phyloP scores from a whole-genome alignment of 2,888 invertebrate genomes.

The Hermaeophaga mercurialis region DNA sequence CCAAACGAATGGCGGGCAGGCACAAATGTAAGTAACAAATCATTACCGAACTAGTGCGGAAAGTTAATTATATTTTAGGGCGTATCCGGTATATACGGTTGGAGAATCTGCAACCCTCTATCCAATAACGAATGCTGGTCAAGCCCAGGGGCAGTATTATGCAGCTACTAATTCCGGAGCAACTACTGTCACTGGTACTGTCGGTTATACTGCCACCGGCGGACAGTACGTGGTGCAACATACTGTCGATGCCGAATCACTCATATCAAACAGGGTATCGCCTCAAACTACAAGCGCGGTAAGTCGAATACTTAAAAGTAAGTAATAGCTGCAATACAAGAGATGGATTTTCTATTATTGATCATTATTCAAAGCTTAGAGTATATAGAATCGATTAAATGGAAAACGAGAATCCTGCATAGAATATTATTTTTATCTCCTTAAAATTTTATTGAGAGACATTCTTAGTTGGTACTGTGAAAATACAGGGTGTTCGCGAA shows the following conservation, averaged over 20 bases:
- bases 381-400: no score
- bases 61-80: constrained; percentile 59
- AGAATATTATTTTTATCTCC: no score
- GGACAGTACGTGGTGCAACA: constrained; percentile 73
- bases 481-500: no score
- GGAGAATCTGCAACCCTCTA: constrained; percentile 66
- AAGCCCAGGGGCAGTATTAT: constrained; percentile 73
- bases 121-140: constrained; percentile 48
- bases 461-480: no score
- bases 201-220: constrained; percentile 56
- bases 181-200: constrained; percentile 62
- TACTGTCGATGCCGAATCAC: constrained; percentile 67
- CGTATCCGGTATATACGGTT: constrained; percentile 79
- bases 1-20: constrained; percentile 61
- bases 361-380: no score
- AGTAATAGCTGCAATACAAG: no score
- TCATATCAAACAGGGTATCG: constrained; percentile 67
- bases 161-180: constrained; percentile 69
- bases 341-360: no score
- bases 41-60: no score
- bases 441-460: no score
- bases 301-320: no score
- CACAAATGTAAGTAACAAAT: constrained; percentile 62
- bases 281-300: constrained; percentile 73
- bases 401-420: no score